phyloP scores from a whole-genome alignment of 2,113 vertebrate species.

The Grus americana region DNA sequence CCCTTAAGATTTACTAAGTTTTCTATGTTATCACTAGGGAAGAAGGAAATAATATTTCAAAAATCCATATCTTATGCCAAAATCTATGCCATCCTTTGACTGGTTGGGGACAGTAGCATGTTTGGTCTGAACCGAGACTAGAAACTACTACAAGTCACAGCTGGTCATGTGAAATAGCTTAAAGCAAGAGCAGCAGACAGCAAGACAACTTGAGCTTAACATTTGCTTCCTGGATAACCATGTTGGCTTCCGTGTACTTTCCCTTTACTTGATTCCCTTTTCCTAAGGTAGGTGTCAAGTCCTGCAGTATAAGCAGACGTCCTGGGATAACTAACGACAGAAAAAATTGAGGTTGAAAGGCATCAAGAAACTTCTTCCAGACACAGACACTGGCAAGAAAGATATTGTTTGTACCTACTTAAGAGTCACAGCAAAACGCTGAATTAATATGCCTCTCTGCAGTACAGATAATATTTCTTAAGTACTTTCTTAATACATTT shows the following conservation, averaged over 20 bases:
- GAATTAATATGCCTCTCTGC: background rate
- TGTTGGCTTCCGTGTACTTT: background rate
- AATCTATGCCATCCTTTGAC: background rate
- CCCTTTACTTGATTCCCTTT: background rate
- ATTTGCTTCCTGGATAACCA: background rate
- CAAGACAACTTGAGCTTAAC: background rate
- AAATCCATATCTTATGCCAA: background rate
- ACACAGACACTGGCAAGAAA: background rate
- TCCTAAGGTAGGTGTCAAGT: background rate
- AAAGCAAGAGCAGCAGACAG: background rate
- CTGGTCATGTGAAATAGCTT: background rate
- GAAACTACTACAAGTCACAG: background rate
- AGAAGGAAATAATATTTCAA: background rate
- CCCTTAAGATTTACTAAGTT: background rate
- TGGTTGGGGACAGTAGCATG: background rate
- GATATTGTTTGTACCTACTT: background rate
- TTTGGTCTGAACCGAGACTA: background rate
- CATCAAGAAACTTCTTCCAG: background rate
- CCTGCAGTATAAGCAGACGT: background rate
- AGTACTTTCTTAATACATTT: background rate
- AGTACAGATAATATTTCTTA: background rate
- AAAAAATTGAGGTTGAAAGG: background rate
- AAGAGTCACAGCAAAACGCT: background rate
- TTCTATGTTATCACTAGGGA: background rate
- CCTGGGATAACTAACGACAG: background rate